These are phyloP conservation scores for Callipepla californica DNA, from an alignment of 2,113 vertebrate genomes.

Conservation along the genomic window DNA sequence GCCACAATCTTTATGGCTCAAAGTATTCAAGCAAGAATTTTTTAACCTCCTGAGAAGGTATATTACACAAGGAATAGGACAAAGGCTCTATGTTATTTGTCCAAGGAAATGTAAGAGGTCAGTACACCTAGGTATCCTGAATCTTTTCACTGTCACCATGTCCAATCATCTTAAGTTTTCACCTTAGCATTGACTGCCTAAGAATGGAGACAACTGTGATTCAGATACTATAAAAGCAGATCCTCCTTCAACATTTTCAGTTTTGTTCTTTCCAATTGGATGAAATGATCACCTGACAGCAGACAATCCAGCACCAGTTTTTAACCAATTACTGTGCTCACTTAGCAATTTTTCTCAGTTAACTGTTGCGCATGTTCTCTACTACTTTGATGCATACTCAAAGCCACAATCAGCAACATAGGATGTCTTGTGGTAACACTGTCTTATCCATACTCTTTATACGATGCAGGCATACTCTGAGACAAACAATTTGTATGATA, in stretches of 20 bases:
- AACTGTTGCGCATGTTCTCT: not conserved
- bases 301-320: not conserved
- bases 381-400: not conserved
- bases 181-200: not conserved
- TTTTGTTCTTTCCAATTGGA: not conserved
- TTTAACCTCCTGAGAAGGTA: not conserved
- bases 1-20: not conserved
- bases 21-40: not conserved
- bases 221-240: not conserved
- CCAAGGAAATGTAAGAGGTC: not conserved
- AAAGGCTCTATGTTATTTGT: not conserved
- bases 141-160: not conserved
- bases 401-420: not conserved
- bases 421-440: not conserved
- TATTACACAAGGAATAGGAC: not conserved
- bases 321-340: not conserved
- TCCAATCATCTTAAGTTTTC: not conserved
- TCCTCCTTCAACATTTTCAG: rapidly evolving
- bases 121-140: not conserved
- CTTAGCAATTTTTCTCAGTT: not conserved
- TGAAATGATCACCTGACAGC: not conserved
- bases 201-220: not conserved
- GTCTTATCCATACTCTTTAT: not conserved
- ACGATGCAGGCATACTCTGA: not conserved
- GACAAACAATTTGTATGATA: not conserved